A percentile compares a stretch with the other conserved stretches of the same genome.
phyloP scores from a whole-genome alignment of 2,888 invertebrate genomes.

The Oscheius sp. region DNA sequence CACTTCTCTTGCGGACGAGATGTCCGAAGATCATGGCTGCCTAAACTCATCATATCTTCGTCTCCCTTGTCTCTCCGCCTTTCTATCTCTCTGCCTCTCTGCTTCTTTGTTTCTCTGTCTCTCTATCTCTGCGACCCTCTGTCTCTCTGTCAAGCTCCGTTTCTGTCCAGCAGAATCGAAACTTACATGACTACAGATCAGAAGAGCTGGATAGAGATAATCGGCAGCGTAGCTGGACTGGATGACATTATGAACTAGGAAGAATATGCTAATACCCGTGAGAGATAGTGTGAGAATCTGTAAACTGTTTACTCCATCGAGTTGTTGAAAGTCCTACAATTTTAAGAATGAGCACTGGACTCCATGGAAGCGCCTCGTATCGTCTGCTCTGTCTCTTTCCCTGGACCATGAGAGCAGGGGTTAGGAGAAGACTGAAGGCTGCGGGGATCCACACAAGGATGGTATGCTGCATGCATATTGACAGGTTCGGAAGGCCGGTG shows the following conservation, averaged over 20 bases:
- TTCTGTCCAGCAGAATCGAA: neutral
- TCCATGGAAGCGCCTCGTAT: conserved; percentile 49
- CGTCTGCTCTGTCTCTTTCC: conserved; percentile 39
- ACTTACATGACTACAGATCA: conserved; percentile 62
- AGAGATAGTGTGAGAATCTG: conserved; percentile 37
- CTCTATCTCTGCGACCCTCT: no score
- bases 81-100: no score
- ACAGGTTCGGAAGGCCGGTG: conserved; percentile 63
- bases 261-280: conserved; percentile 39
- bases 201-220: conserved; percentile 61
- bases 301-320: neutral
- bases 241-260: conserved; percentile 48
- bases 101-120: no score
- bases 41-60: conserved; percentile 42
- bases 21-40: conserved; percentile 76
- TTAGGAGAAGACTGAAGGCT: conserved; percentile 56
- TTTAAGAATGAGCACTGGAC: conserved; percentile 46
- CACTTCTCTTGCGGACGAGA: conserved; percentile 85
- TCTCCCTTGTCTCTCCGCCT: no score
- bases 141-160: no score
- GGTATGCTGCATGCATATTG: conserved; percentile 68
- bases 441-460: conserved; percentile 67
- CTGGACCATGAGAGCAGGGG: conserved; percentile 53
- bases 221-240: conserved; percentile 47
- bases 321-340: conserved; percentile 31